phyloP scores from a whole-genome alignment of 1,140 invertebrate species.

The Drosophila insularis region DNA sequence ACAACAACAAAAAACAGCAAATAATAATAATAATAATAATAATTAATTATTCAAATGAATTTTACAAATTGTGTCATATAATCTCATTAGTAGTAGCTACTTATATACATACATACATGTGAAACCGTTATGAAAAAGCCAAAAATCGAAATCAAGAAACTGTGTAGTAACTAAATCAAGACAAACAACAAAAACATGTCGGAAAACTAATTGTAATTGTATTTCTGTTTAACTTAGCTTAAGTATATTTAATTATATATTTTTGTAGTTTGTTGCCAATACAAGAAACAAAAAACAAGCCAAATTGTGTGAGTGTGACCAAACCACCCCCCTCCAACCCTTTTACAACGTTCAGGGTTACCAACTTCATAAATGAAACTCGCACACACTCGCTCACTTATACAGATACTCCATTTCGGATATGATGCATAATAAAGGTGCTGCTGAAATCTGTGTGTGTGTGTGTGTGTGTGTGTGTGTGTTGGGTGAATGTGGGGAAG shows the following conservation, averaged over 20 bases:
- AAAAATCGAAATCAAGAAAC: not conserved
- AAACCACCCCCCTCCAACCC: too few species aligned
- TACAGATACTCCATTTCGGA: not conserved
- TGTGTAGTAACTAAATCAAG: constrained; percentile 40
- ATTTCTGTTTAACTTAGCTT: constrained; percentile 7
- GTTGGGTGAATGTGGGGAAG: too few species aligned
- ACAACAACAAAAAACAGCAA: not conserved
- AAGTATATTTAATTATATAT: not conserved
- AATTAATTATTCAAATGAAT: not conserved
- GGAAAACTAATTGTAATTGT: constrained; percentile 6
- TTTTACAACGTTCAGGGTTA: constrained; percentile 16
- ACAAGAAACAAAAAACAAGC: too few species aligned
- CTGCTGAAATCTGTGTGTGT: not conserved
- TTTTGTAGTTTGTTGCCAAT: constrained; percentile 10
- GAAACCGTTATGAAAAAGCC: not conserved
- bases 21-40: too few species aligned
- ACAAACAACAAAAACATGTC: not conserved
- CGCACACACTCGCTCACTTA: not conserved
- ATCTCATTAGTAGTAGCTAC: constrained; percentile 4
- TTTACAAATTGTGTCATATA: not conserved
- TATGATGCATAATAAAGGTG: not conserved
- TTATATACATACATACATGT: not conserved
- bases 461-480: too few species aligned
- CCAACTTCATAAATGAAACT: constrained; percentile 34
- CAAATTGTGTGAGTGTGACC: constrained; percentile 13